Base-by-base conservation (phyloP, 1,140 invertebrate species). In the Diabrotica undecimpunctata region DNA sequence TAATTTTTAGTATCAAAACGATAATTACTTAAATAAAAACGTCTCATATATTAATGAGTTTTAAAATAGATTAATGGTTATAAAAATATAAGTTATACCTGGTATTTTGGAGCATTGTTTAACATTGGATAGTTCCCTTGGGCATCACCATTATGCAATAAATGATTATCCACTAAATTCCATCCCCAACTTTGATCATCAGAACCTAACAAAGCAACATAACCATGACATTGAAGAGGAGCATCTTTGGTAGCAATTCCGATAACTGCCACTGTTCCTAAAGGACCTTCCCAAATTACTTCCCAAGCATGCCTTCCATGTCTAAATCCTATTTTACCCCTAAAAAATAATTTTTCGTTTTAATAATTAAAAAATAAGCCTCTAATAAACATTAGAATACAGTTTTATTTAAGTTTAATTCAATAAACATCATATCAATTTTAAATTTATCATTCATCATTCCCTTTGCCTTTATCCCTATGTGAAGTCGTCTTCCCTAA, bases 121-220 rank as follows among this genome's bases (percentile, higher is more conserved):
- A 98, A 81, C 36, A 94, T 80, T 37, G 97, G 97, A 84, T 97
- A 99, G 80, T 92, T 95, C 65, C 95, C 96, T 81, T 96, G 91
- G 68, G 90, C 90, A 81, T 97, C 93, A 57, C 96, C 96, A 86
- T 98, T 98, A 77, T 99, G 96, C 70, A 98, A 81, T 55, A 99
- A 86, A 83, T 94, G 89, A 85, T 99, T 99, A 81, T 99, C 96
- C 12, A 99, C 96, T 65, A 99, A 85, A 86, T 99, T 99, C 96
- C 97, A 99, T 5, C 96, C 96, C 96, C 96, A 99, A 73, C 95
- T 97, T 79, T 98, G 90, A 77, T 97, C 93, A 82, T 99, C 95
- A 53, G 92, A 93, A 14, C 97, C 97, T 55, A 99, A 81, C 60
- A 99, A 81, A 6, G 95, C 91, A 38, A 98, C 90, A 83, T 99